Evolutionary conservation across 2,113 vertebrate species (phyloP), one percentile per base, ranked within the genome.

Genomic region (Seriola rivoliana): DNA sequence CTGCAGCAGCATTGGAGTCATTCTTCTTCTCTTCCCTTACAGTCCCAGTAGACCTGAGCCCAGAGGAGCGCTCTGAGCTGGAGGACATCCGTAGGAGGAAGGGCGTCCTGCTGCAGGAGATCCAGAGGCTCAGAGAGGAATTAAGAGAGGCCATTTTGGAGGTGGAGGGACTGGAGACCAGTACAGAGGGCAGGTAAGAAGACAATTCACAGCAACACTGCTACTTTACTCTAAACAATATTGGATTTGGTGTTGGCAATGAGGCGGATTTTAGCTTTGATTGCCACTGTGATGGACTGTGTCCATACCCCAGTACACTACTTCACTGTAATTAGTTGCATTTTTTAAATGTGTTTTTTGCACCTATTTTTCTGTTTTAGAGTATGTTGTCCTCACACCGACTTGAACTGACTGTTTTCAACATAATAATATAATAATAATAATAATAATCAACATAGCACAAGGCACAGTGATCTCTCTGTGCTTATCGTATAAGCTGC

Each of bases 41-140:
- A 97, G 97, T 97, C 75, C 97, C 97, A 75, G 96, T 96, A 80
- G 97, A 97, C 93, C 96, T 98, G 84, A 97, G 96, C 74, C 96
- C 96, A 7, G 97, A 98, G 93, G 97, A 97, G 93, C 96, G 97
- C 76, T 96, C 96, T 57, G 97, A 98, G 94, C 92, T 98, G 86
- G 97, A 98, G 92, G 97, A 97, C 93, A 98, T 98, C 86, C 96
- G 97, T 0, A 92, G 97, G 70, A 96, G 97, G 82, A 98, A 97
- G 86, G 96, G 97, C 66, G 95, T 97, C 80, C 94, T 97, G 86
- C 91, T 98, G 90, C 96, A 96, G 88, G 97, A 98, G 95, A 97
- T 97, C 91, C 96, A 97, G 94, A 95, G 96, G 79, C 95, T 98
- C 70, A 93, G 96, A 8, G 97, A 97, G 85, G 97, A 98, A 84